Conservation (phyloP, 2,797 vertebrate genomes). For the Crocodylus rhombifer region DNA sequence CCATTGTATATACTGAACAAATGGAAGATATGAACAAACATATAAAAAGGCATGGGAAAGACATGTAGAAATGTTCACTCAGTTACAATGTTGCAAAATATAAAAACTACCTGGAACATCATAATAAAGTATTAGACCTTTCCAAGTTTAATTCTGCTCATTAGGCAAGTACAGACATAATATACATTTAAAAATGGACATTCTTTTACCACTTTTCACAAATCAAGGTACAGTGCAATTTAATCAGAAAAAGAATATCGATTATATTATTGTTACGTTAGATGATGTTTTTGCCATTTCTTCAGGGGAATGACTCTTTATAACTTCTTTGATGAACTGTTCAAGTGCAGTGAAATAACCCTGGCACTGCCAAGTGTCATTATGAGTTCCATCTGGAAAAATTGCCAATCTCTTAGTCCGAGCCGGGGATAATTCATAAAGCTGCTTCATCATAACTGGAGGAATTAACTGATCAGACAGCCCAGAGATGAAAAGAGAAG, state of each 20-base stretch:
- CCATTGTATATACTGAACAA: conserved; percentile 70
- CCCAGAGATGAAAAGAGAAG: conserved; percentile 97
- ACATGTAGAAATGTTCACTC: conserved; percentile 68
- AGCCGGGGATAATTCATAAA: conserved; percentile 95
- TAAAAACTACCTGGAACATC: conserved; percentile 73
- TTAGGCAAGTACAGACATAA: conserved; percentile 78
- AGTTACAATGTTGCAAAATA: conserved; percentile 73
- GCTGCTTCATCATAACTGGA: conserved; percentile 99
- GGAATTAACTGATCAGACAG: conserved; percentile 98
- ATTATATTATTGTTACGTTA: conserved; percentile 95
- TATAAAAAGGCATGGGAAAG: conserved; percentile 73
- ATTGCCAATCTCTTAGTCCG: conserved; percentile 98
- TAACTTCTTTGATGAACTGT: conserved; percentile 96
- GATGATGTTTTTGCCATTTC: conserved; percentile 90
- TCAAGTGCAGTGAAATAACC: conserved; percentile 97
- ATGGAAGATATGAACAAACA: conserved; percentile 62
- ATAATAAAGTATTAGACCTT: conserved; percentile 72
- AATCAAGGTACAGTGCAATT: conserved; percentile 76
- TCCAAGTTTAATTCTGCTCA: conserved; percentile 77
- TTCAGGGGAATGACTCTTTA: conserved; percentile 93
- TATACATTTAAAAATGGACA: conserved; percentile 83
- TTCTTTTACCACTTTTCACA: conserved; percentile 83
- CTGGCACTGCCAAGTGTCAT: conserved; percentile 99
- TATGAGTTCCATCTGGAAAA: conserved; percentile 98
- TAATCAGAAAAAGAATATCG: conserved; percentile 47